These are phyloP conservation scores for Panopea generosa DNA, from an alignment of 2,888 invertebrate genomes.

Conservation along the genomic window DNA sequence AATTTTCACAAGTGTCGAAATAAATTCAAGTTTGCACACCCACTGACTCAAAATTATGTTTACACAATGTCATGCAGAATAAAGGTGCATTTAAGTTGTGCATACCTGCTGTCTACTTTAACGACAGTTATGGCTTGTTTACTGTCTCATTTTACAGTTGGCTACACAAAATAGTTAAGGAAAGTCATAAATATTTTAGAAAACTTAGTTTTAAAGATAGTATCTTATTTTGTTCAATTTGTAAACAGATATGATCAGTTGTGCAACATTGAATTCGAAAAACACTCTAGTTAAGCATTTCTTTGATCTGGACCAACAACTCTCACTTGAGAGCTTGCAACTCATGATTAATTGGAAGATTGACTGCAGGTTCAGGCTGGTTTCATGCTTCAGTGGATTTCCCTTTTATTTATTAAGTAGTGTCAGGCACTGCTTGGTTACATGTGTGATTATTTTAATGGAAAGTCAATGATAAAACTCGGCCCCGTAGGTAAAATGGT, in stretches of 20 bases:
- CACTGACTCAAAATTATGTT: too few relatives aligned
- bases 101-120: too few relatives aligned
- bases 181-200: too few relatives aligned
- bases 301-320: slow-evolving; percentile 43
- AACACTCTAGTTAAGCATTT: slow-evolving; percentile 18
- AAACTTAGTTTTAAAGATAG: slow-evolving; percentile 5
- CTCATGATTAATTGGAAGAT: slow-evolving; percentile 33
- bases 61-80: too few relatives aligned
- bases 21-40: too few relatives aligned
- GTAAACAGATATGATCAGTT: slow-evolving; percentile 39
- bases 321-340: slow-evolving; percentile 33
- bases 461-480: slow-evolving; percentile 18
- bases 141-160: slow-evolving; percentile 13
- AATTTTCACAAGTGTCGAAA: too few relatives aligned
- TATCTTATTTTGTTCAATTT: slow-evolving; percentile 42
- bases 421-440: slow-evolving; percentile 23
- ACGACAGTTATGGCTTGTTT: too few relatives aligned
- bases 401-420: slow-evolving; percentile 12
- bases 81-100: too few relatives aligned
- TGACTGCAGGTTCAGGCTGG: background rate
- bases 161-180: slow-evolving; percentile 5
- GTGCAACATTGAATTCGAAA: slow-evolving; percentile 18
- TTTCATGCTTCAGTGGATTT: too few relatives aligned
- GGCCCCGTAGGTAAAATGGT: too few relatives aligned
- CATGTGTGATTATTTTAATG: slow-evolving; percentile 23